phyloP scores from a whole-genome alignment of 2,113 vertebrate genomes.

The Mus pahari region DNA sequence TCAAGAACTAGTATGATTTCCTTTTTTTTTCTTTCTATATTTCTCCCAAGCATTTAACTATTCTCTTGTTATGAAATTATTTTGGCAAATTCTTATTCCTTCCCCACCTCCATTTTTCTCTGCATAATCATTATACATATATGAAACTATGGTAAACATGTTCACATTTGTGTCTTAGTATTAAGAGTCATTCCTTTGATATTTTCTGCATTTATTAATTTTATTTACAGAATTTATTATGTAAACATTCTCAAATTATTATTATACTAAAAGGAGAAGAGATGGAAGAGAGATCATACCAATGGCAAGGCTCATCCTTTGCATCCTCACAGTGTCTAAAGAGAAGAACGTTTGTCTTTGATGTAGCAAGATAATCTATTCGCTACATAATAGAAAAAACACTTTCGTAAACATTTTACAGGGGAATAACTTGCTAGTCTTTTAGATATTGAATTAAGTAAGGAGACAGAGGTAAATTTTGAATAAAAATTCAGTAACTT shows the following conservation, averaged over 20 bases:
- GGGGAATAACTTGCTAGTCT: neutral
- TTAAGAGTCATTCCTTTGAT: neutral
- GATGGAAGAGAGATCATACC: neutral
- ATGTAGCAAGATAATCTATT: neutral
- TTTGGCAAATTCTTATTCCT: neutral
- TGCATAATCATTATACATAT: neutral
- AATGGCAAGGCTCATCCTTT: neutral
- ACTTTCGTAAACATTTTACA: constrained; percentile 36
- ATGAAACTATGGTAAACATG: neutral
- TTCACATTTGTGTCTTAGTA: neutral
- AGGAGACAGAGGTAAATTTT: neutral
- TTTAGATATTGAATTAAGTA: constrained; percentile 45
- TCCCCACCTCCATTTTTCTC: neutral
- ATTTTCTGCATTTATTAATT: constrained; percentile 14
- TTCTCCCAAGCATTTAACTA: constrained; percentile 1
- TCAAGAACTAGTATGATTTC: neutral
- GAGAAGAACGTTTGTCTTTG: neutral
- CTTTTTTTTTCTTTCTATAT: neutral
- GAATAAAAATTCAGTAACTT: neutral
- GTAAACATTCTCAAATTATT: constrained; percentile 15
- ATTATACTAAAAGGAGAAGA: neutral
- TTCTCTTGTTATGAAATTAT: neutral
- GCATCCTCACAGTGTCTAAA: neutral
- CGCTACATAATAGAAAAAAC: neutral
- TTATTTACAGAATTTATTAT: constrained; percentile 26